Base-by-base conservation (phyloP, 2,888 invertebrate genomes). In the Cantharis rufa region DNA sequence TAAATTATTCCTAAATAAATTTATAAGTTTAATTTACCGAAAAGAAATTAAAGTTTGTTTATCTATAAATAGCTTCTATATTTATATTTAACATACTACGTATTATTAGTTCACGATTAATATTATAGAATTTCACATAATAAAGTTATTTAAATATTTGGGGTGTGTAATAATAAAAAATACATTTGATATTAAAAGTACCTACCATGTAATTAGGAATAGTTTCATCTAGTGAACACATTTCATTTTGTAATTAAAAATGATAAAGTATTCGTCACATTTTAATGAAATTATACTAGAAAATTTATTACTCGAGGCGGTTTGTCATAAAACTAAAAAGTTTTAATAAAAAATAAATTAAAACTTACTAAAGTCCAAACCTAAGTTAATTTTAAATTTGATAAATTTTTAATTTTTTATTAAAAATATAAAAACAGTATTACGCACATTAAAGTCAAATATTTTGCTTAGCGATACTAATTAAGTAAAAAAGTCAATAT, bases 121-220 rank as follows among this genome's bases (percentile, higher is more conserved):
- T 24, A 1, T 24, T 24, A 7, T 24, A 24, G 24, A 7, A 9
- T 1, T 24, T 24, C 9, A 0, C 24, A 24, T 9, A 9, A 24
- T 9, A 9, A 5, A 24, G 9, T 24, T 24, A 24, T 24, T 24
- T 9, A 24, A 24, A 24, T 9, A 24, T 24, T 24, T 24, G 1
- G 24, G 24, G 24, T 9, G 24, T 24, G 13, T 13, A 32, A 32
- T 5, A 32, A 13, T 32, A 13, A 32, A 32, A 32, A 11, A 13
- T 71, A 71, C 71, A 68, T 66, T 74, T 74, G 15, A 73, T 71
- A 74, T 77, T 71, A 71, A 69, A 62, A 74, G 24, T 68, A 69
- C 24, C 21, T 68, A 69, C 48, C 21, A 76, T 64, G 15, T 70
- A 76, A 72, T 76, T 72, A 76, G 70, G 48, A 61, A 70, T 74